Evolutionary conservation across 2,888 invertebrate species (phyloP).

Genomic region (Hypomecis punctinalis): DNA sequence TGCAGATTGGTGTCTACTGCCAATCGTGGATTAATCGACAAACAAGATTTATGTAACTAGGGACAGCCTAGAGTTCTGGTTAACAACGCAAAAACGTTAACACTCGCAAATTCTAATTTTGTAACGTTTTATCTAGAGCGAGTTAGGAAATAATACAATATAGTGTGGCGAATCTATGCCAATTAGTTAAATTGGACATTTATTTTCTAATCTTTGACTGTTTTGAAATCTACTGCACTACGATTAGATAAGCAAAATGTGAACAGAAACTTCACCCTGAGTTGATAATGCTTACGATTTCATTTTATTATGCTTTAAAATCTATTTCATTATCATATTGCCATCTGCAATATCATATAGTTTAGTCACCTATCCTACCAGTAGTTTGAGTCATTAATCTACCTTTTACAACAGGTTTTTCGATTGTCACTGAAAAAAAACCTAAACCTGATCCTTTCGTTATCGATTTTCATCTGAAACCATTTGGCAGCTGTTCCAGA

Average conservation of each 20-base stretch:
- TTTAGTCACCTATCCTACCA: conserved; percentile 2
- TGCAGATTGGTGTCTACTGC: conserved; percentile 14
- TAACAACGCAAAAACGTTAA: conserved; percentile 30
- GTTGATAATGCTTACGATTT: too few relatives aligned
- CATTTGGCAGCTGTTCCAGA: conserved; percentile 39
- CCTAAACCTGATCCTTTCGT: conserved; percentile 38
- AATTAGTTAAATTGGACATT: conserved; percentile 48
- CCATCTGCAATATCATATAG: conserved; percentile 6
- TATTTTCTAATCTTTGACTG: conserved; percentile 34
- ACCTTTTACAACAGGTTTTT: conserved; percentile 3
- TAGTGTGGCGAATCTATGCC: conserved; percentile 44
- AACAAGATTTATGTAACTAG: conserved; percentile 26
- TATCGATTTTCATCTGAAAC: conserved; percentile 39
- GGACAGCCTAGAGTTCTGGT: conserved; percentile 18
- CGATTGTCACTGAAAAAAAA: conserved; percentile 9
- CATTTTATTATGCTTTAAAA: too few relatives aligned
- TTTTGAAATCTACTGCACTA: conserved; percentile 29
- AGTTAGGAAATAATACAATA: conserved; percentile 49
- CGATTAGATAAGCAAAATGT: too few relatives aligned
- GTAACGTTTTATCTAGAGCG: conserved; percentile 49
- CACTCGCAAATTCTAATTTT: conserved; percentile 47
- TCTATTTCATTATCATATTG: background rate
- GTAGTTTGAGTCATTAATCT: conserved; percentile 18
- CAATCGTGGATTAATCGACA: conserved; percentile 18
- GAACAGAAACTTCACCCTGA: too few relatives aligned